Evolutionary conservation across 2,888 invertebrate species (phyloP).

Genomic region (Caenorhabditis sp.): DNA sequence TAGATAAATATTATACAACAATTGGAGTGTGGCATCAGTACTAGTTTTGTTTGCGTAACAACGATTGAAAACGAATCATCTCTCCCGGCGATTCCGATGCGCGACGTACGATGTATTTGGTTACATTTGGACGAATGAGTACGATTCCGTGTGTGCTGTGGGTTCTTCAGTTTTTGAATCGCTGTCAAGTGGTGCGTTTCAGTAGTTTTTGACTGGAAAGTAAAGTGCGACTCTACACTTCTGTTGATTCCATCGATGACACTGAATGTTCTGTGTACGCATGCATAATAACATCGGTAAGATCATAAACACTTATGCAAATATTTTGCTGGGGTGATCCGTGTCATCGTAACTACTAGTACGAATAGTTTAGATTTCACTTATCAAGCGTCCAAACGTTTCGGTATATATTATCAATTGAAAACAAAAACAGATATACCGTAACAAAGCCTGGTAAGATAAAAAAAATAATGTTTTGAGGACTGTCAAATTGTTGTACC

Average conservation of each 20-base stretch:
- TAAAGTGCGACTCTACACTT: not conserved
- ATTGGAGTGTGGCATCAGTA: conserved; percentile 48
- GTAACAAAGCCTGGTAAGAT: too few relatives aligned
- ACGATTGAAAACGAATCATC: conserved; percentile 57
- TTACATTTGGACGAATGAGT: conserved; percentile 42
- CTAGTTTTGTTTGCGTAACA: conserved; percentile 67
- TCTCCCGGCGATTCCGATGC: conserved; percentile 44
- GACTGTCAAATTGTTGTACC: too few relatives aligned
- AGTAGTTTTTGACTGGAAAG: not conserved
- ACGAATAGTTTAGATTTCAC: not conserved
- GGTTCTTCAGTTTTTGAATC: conserved; percentile 24
- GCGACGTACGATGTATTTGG: conserved; percentile 24
- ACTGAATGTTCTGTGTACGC: not conserved
- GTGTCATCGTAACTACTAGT: conserved; percentile 10
- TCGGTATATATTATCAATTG: too few relatives aligned
- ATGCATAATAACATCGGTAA: not conserved
- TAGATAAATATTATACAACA: conserved; percentile 60
- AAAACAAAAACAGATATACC: too few relatives aligned
- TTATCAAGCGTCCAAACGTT: not conserved
- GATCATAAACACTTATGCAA: conserved; percentile 42
- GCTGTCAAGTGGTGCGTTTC: not conserved
- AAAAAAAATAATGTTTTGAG: too few relatives aligned
- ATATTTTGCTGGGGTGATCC: conserved; percentile 33
- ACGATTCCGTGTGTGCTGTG: conserved; percentile 17
- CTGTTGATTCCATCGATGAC: not conserved